These are phyloP conservation scores for Bruchidius siliquastri DNA, from an alignment of 2,888 invertebrate species.

Conservation along the genomic window DNA sequence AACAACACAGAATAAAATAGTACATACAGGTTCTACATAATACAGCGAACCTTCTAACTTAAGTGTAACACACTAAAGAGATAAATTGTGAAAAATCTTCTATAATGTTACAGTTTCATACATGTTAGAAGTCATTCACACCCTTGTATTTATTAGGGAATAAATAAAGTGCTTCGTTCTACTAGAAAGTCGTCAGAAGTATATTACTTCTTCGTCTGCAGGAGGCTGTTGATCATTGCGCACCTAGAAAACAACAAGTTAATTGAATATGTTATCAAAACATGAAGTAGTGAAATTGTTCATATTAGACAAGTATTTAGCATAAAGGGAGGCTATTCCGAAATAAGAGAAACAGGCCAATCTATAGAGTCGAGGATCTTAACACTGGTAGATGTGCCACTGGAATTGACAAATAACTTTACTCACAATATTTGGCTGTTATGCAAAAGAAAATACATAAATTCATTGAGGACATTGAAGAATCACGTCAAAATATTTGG, in stretches of 20 bases:
- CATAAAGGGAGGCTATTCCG: no score
- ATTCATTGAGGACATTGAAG: no score
- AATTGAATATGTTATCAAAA: no score
- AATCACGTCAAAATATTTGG: no score
- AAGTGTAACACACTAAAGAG: background rate
- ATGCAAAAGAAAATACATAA: no score
- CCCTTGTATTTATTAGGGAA: constrained; percentile 40
- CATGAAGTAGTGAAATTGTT: no score
- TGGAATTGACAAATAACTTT: no score
- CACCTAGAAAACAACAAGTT: constrained; percentile 52
- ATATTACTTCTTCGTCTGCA: constrained; percentile 62
- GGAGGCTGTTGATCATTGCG: constrained; percentile 47
- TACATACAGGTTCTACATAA: background rate
- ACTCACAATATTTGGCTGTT: no score
- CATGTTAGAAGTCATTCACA: constrained; percentile 13
- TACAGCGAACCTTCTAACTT: background rate
- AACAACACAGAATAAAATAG: background rate
- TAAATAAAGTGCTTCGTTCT: constrained; percentile 39
- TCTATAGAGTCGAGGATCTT: no score
- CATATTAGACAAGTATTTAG: no score
- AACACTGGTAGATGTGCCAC: no score
- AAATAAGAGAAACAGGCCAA: no score
- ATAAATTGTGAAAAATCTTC: background rate
- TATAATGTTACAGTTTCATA: background rate
- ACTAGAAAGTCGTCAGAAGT: constrained; percentile 58